Conservation (phyloP, 2,888 invertebrate species). For the Hydropsyche betteni region DNA sequence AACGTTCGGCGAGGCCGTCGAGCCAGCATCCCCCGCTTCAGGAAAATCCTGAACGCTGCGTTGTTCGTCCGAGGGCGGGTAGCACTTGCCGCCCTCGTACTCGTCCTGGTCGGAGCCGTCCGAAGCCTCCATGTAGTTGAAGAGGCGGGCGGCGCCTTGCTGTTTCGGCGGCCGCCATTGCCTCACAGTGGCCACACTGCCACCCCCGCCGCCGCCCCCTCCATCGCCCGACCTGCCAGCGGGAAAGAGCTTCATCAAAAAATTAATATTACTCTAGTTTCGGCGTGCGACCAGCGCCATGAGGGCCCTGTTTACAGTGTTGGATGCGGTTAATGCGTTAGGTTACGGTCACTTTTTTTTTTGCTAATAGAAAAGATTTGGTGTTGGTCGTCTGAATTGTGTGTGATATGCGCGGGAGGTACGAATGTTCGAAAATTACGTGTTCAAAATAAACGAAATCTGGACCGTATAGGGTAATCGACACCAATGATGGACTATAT, state of each 20-base stretch:
- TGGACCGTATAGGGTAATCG: too few relatives aligned
- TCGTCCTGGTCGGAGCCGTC: conserved; percentile 72
- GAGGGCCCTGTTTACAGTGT: conserved; percentile 38
- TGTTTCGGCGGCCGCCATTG: conserved; percentile 59
- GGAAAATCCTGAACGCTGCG: conserved; percentile 67
- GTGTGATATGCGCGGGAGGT: too few relatives aligned
- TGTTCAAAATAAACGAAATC: too few relatives aligned
- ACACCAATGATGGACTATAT: too few relatives aligned
- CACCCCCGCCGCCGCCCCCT: conserved; percentile 45
- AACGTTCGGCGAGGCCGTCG: conserved; percentile 51
- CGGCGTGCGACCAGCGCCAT: conserved; percentile 47
- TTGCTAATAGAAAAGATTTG: too few relatives aligned
- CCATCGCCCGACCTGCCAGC: conserved; percentile 52
- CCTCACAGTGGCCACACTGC: conserved; percentile 55
- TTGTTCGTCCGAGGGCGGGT: conserved; percentile 36
- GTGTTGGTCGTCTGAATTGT: too few relatives aligned
- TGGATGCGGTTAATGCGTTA: too few relatives aligned
- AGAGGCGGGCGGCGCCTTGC: conserved; percentile 74
- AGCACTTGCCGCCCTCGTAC: conserved; percentile 47
- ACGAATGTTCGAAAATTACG: too few relatives aligned
- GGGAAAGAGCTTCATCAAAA: conserved; percentile 53
- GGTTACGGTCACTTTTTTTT: too few relatives aligned
- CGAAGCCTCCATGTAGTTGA: conserved; percentile 78
- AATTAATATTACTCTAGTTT: conserved; percentile 53
- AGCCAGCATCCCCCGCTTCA: conserved; percentile 69